A percentile compares a stretch with the other conserved stretches of the same genome.
phyloP scores from a whole-genome alignment of 2,888 invertebrate genomes.

The Laothoe populi region DNA sequence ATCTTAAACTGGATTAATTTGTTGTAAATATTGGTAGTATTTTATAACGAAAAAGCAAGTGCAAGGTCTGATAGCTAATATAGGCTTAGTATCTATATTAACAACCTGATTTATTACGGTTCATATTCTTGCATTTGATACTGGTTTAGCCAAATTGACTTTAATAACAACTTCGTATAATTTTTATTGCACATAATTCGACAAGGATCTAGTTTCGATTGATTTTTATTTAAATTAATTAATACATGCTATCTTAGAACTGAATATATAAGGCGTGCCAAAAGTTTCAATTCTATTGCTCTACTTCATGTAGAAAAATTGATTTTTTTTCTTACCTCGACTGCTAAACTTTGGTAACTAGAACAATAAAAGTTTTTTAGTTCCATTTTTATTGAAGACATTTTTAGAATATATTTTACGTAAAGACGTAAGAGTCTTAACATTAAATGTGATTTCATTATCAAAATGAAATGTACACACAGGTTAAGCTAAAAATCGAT shows the following conservation, averaged over 20 bases:
- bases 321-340: background rate
- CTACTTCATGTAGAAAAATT: background rate
- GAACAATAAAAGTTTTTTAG: background rate
- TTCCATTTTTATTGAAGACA: background rate
- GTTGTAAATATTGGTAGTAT: too few relatives aligned
- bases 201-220: background rate
- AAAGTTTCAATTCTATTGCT: background rate
- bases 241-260: background rate
- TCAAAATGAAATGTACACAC: background rate
- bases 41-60: too few relatives aligned
- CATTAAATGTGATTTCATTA: conserved; percentile 18
- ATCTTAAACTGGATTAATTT: background rate
- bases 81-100: too few relatives aligned
- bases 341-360: background rate
- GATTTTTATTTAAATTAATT: background rate
- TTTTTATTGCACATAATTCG: background rate
- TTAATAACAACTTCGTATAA: too few relatives aligned
- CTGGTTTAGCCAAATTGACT: too few relatives aligned
- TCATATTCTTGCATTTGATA: too few relatives aligned
- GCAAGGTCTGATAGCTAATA: too few relatives aligned
- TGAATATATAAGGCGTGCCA: too few relatives aligned
- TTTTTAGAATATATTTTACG: background rate
- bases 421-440: conserved; percentile 32
- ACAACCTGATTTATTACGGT: too few relatives aligned
- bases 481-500: too few relatives aligned